A percentile compares a stretch with the other conserved stretches of the same genome.
These are phyloP conservation scores for Olivierus martensii DNA, from an alignment of 1,140 invertebrate species.

Conservation along the genomic window DNA sequence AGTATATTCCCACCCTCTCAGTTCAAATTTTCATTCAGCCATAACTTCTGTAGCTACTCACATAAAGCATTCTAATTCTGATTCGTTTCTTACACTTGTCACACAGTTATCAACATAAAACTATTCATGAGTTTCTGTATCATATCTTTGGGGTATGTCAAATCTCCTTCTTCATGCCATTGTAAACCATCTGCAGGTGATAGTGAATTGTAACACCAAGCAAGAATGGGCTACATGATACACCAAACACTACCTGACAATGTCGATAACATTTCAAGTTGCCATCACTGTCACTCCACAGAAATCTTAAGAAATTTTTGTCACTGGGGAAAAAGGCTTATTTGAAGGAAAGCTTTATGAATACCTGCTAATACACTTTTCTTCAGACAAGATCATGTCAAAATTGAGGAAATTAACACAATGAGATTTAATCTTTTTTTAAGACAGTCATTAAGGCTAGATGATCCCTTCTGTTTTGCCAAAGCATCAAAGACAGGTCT, in stretches of 20 bases:
- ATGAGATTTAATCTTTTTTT: conserved; percentile 11
- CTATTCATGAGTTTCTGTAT: not conserved
- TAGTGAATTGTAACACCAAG: not conserved
- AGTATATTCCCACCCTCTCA: conserved; percentile 1
- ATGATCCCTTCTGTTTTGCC: conserved; percentile 1
- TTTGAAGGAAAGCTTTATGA: conserved; percentile 16
- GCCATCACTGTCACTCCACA: no score
- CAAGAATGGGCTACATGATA: no score
- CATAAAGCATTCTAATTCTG: not conserved
- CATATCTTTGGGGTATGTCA: not conserved
- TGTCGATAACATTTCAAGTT: no score
- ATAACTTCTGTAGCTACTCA: conserved; percentile 1
- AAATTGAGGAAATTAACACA: conserved; percentile 20
- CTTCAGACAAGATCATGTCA: conserved; percentile 16
- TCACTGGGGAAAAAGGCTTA: no score
- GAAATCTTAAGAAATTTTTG: no score
- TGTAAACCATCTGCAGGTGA: conserved; percentile 1
- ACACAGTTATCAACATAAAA: not conserved
- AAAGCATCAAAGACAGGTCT: conserved; percentile 4
- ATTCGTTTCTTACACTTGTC: not conserved
- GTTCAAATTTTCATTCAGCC: not conserved
- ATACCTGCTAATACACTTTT: conserved; percentile 10
- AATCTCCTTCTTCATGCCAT: not conserved
- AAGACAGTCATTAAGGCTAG: conserved; percentile 8
- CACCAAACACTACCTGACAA: no score